Base-by-base conservation (phyloP, 2,888 invertebrate species). In the Rhodophaea formosa region DNA sequence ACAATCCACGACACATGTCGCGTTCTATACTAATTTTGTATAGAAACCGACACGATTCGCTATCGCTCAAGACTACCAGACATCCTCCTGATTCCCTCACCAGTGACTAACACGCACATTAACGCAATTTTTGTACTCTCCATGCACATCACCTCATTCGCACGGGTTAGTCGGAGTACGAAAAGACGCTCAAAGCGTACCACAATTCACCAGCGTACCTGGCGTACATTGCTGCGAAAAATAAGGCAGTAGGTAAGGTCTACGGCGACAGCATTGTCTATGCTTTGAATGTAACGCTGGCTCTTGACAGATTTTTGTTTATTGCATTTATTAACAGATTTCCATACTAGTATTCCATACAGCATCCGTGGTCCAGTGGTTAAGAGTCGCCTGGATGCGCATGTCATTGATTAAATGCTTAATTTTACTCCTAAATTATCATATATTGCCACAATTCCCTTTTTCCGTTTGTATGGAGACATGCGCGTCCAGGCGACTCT, bases 201-300 rank as follows among this genome's bases (percentile, higher is more conserved):
- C 98, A 99, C 90, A 98, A 96, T 88, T 98, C 98, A 42, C 97
- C 98, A 54, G 97, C 97, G 30, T 97, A 98, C 86, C 94, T 98
- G 77, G 96, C 98, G 39, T 99, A 96, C 88, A 93, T 98, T 67
- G 96, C 98, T 61, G 97, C 98, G 64, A 99, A 98, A 92, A 97
- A 96, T 85, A 95, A 96, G 86, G 96, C 96, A 67, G 96, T 94
- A 77, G 94, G 95, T 95, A 93, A 90, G 90, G 77, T 60, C 80
- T 77, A 61, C 60, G 62, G 62, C 56, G 61, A 62, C 68, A 66
- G 58, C 58, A 56, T 43, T 58, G 45, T 51, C n/a, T 56, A 59
- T 43, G 47, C 57, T 45, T 59, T 39, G 14, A 32, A 15, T 52
- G 35, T 35, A n/a, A 1, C 8, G 15, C 8, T 39, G 16, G 32